Evolutionary conservation across 1,140 invertebrate species (phyloP).

Genomic region (Zophobas morio): DNA sequence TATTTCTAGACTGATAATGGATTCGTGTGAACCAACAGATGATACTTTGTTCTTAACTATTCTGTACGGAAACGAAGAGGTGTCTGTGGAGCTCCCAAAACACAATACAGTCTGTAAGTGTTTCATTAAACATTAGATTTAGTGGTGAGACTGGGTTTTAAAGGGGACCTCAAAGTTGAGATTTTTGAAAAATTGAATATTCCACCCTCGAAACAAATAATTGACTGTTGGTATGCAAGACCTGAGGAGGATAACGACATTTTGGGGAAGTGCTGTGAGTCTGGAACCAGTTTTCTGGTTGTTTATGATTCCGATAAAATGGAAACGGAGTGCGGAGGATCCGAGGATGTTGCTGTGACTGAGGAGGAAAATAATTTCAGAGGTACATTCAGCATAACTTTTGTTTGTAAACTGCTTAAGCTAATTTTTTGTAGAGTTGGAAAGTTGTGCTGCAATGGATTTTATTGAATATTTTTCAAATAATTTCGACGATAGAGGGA

Average conservation of each 20-base stretch:
- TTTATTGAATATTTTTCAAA: slow-evolving; percentile 36
- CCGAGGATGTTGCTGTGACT: slow-evolving; percentile 29
- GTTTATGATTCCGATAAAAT: slow-evolving; percentile 4
- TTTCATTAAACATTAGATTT: too few relatives aligned
- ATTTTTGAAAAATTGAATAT: slow-evolving; percentile 46
- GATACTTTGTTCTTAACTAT: too few relatives aligned
- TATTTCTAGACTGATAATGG: too few relatives aligned
- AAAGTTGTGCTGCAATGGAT: slow-evolving; percentile 13
- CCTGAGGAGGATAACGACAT: slow-evolving; percentile 46
- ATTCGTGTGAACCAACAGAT: too few relatives aligned
- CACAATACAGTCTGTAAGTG: too few relatives aligned
- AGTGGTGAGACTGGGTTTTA: background rate
- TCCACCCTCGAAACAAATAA: slow-evolving; percentile 42
- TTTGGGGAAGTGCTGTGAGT: slow-evolving; percentile 35
- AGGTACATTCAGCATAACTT: slow-evolving; percentile 27
- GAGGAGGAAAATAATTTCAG: slow-evolving; percentile 41
- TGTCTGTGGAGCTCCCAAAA: too few relatives aligned
- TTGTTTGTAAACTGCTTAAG: background rate
- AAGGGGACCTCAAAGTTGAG: slow-evolving; percentile 45
- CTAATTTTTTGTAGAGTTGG: slow-evolving; percentile 20
- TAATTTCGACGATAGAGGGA: slow-evolving; percentile 21
- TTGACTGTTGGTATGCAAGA: slow-evolving; percentile 43
- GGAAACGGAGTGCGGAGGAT: background rate
- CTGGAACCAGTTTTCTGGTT: slow-evolving; percentile 16
- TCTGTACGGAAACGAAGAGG: too few relatives aligned